Percentiles rank a stretch among this genome's conserved stretches.
These are phyloP conservation scores for Lineus longissimus DNA, from an alignment of 1,140 invertebrate genomes.

Conservation along the genomic window DNA sequence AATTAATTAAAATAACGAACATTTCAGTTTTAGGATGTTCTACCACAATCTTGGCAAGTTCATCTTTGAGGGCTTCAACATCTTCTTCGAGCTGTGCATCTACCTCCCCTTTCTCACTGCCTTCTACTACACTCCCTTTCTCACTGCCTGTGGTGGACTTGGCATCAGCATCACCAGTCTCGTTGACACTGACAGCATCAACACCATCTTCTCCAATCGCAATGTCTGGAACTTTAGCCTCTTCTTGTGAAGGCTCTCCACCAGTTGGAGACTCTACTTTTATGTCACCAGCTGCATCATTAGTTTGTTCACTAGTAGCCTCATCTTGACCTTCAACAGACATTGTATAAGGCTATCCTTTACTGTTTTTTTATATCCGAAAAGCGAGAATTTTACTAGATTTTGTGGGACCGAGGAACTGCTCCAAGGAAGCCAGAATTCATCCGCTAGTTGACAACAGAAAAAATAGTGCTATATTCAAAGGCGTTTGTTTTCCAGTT, in stretches of 20 bases:
- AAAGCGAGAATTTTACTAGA: neutral
- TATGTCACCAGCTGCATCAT: neutral
- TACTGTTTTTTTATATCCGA: neutral
- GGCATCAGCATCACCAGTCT: neutral
- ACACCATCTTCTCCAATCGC: constrained; percentile 18
- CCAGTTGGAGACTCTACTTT: neutral
- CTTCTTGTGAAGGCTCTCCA: constrained; percentile 9
- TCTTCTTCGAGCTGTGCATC: constrained; percentile 32
- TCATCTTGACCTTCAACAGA: neutral
- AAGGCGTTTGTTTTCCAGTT: no score
- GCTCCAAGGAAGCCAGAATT: neutral
- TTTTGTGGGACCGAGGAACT: neutral
- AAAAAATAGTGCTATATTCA: no score
- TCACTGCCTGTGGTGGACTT: neutral
- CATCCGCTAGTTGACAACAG: neutral
- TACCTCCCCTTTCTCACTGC: constrained; percentile 13
- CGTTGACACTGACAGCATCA: constrained; percentile 2
- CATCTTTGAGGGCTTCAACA: constrained; percentile 42
- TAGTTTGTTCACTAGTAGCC: neutral
- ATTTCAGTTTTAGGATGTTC: constrained; percentile 31
- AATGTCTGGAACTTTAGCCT: constrained; percentile 18
- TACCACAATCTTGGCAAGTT: constrained; percentile 45
- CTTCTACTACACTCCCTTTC: neutral
- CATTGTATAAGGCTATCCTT: neutral
- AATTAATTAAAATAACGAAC: no score